A percentile compares a stretch with the other conserved stretches of the same genome.
phyloP scores from a whole-genome alignment of 2,888 invertebrate species.

The Cylloceria caligata region DNA sequence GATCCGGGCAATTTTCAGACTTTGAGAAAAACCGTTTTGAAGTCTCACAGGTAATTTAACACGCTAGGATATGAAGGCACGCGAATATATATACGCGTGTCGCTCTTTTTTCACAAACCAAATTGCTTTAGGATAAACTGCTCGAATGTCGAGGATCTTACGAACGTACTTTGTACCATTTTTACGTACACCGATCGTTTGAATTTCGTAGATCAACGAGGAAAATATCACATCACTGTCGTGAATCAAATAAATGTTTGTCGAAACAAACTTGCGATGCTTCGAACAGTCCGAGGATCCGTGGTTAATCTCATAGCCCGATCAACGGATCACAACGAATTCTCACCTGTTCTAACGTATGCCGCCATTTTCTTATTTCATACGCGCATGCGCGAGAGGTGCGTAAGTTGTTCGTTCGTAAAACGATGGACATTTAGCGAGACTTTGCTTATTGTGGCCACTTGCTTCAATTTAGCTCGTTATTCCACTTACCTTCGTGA shows the following conservation, averaged over 20 bases:
- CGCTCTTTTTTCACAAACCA: conserved; percentile 27
- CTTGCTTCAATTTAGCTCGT: background rate
- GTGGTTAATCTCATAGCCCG: background rate
- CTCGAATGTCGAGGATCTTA: background rate
- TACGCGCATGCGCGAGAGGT: conserved; percentile 1
- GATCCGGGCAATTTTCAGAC: background rate
- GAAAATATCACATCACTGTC: conserved; percentile 32
- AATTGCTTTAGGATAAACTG: conserved; percentile 4
- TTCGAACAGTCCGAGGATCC: conserved; percentile 8
- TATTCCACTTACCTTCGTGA: background rate
- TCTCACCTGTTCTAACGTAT: conserved; percentile 81
- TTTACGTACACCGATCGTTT: conserved; percentile 27
- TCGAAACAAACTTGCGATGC: background rate
- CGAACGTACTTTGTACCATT: conserved; percentile 65
- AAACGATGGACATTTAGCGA: background rate
- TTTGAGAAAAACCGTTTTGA: background rate
- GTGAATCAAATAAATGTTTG: background rate
- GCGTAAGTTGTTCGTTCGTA: conserved; percentile 20
- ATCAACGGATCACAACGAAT: conserved; percentile 25
- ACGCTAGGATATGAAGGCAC: background rate
- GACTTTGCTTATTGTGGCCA: no score
- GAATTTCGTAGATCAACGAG: conserved; percentile 6
- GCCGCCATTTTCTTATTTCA: conserved; percentile 78
- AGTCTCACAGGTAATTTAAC: background rate
- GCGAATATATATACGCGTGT: background rate